These are phyloP conservation scores for Characodon lateralis DNA, from an alignment of 2,797 vertebrate genomes.

Conservation along the genomic window DNA sequence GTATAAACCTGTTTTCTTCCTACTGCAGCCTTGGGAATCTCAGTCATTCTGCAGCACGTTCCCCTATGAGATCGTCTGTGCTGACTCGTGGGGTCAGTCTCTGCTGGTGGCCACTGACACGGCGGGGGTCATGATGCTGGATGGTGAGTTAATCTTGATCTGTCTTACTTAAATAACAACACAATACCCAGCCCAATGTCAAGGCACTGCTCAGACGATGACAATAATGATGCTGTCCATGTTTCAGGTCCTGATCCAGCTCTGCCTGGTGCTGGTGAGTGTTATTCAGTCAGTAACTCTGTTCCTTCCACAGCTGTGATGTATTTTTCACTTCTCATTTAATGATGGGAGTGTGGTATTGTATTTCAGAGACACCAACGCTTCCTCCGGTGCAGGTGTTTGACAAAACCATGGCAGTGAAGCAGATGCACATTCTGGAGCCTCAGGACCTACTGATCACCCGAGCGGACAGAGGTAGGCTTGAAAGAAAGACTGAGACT, in stretches of 20 bases:
- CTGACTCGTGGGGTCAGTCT: conserved; percentile 97
- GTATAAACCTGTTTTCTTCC: background rate
- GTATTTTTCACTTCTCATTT: background rate
- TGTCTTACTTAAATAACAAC: conserved; percentile 35
- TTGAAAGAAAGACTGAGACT: background rate
- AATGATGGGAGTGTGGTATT: conserved; percentile 3
- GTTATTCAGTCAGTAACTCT: background rate
- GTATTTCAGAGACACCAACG: conserved; percentile 81
- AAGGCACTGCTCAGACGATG: conserved; percentile 30
- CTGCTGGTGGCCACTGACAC: conserved; percentile 92
- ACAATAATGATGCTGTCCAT: conserved; percentile 43
- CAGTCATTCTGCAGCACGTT: conserved; percentile 96
- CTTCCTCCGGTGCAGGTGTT: conserved; percentile 87
- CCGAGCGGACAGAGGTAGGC: conserved; percentile 92
- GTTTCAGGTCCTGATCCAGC: conserved; percentile 79
- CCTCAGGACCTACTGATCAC: conserved; percentile 91
- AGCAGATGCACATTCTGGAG: conserved; percentile 96
- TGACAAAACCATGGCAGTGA: conserved; percentile 92
- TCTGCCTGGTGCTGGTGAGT: conserved; percentile 74
- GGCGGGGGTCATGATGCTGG: conserved; percentile 92
- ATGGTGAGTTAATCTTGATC: conserved; percentile 85
- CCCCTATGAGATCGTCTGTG: conserved; percentile 90
- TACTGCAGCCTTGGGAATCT: conserved; percentile 94
- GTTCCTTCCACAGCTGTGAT: background rate
- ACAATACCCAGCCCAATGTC: conserved; percentile 48